Percentiles rank a stretch among this genome's conserved stretches.
These are phyloP conservation scores for Gadus chalcogrammus DNA, from an alignment of 2,113 vertebrate species.

Conservation along the genomic window DNA sequence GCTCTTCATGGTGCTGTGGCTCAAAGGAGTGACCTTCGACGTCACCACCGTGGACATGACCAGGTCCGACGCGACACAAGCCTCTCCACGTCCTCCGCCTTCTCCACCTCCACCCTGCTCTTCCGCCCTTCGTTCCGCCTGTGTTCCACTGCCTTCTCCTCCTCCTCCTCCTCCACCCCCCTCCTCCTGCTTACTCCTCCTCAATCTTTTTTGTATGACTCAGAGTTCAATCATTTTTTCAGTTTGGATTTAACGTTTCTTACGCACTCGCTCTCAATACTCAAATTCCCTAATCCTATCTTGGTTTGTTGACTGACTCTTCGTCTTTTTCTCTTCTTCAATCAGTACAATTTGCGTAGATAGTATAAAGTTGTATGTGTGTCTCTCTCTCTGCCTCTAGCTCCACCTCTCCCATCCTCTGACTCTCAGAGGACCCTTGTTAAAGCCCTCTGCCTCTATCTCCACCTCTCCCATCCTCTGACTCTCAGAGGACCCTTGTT, in stretches of 20 bases:
- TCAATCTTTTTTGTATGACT: neutral
- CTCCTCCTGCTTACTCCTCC: neutral
- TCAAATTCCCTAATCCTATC: conserved; percentile 50
- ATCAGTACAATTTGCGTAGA: too few relatives aligned
- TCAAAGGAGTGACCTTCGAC: conserved; percentile 89
- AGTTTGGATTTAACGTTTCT: conserved; percentile 71
- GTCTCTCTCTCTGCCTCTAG: neutral
- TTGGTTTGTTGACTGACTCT: neutral
- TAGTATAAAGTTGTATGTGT: neutral
- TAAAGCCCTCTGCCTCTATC: neutral
- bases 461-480: neutral
- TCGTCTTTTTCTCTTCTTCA: neutral
- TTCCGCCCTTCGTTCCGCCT: neutral
- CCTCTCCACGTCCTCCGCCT: neutral
- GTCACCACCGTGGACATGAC: conserved; percentile 92
- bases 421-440: too few relatives aligned
- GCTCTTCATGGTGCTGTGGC: conserved; percentile 91
- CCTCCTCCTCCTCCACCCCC: neutral
- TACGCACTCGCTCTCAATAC: conserved; percentile 70
- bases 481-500: neutral
- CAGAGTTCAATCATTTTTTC: conserved; percentile 36
- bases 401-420: neutral
- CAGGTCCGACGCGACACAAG: conserved; percentile 63
- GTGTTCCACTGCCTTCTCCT: neutral
- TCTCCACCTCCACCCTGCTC: neutral